Conservation (phyloP, 2,888 invertebrate genomes). For the Prosopocoilus inquinatus region DNA sequence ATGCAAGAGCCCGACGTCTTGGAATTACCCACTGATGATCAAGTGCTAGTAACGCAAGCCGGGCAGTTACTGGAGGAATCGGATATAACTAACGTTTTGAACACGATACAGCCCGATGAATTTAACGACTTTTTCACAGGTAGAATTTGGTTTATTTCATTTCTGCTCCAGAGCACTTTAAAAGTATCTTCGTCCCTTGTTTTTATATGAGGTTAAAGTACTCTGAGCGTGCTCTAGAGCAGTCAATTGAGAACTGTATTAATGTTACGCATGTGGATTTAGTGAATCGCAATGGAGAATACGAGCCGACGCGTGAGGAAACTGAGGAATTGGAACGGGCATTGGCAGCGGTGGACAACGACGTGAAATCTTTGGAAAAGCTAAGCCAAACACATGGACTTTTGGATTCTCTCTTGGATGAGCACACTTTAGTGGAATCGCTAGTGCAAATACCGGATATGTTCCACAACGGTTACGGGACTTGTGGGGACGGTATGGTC, state of each 20-base stretch:
- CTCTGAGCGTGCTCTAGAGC: too few relatives aligned
- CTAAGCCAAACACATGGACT: slow-evolving; percentile 60
- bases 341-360: slow-evolving; percentile 73
- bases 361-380: slow-evolving; percentile 69
- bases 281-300: slow-evolving; percentile 71
- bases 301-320: slow-evolving; percentile 74
- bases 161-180: too few relatives aligned
- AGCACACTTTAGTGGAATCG: slow-evolving; percentile 54
- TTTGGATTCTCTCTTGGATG: slow-evolving; percentile 63
- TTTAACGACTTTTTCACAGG: slow-evolving; percentile 80
- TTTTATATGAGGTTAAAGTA: too few relatives aligned
- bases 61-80: slow-evolving; percentile 67
- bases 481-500: slow-evolving; percentile 45
- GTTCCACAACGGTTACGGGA: slow-evolving; percentile 52
- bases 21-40: slow-evolving; percentile 52
- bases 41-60: slow-evolving; percentile 65
- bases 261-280: slow-evolving; percentile 26
- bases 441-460: slow-evolving; percentile 53
- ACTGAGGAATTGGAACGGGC: slow-evolving; percentile 87
- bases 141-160: slow-evolving; percentile 34
- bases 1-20: slow-evolving; percentile 56
- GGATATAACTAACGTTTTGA: slow-evolving; percentile 75
- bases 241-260: too few relatives aligned
- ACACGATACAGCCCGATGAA: slow-evolving; percentile 76
- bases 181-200: too few relatives aligned